A percentile compares a stretch with the other conserved stretches of the same genome.
These are phyloP conservation scores for Lepidurus couesii DNA, from an alignment of 1,140 invertebrate genomes.

Conservation along the genomic window DNA sequence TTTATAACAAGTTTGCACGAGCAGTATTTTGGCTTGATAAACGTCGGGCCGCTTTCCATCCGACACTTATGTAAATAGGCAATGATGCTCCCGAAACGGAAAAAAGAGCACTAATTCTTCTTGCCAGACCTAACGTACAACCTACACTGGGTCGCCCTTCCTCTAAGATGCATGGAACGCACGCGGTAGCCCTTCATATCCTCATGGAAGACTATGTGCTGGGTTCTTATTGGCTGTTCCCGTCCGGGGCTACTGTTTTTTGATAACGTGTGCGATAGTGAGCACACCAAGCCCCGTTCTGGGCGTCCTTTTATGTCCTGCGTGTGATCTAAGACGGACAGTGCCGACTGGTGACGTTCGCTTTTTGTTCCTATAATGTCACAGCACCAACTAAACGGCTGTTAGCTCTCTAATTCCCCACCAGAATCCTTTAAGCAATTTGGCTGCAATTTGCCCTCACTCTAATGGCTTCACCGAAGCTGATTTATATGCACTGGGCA, in stretches of 20 bases:
- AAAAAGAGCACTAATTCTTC: neutral
- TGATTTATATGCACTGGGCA: too few species aligned
- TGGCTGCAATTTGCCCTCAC: neutral
- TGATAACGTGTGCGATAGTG: neutral
- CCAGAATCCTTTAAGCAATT: neutral
- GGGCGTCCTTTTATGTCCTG: neutral
- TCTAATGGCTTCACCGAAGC: too few species aligned
- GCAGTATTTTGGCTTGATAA: too few species aligned
- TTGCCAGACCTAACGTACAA: neutral
- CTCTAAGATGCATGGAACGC: neutral
- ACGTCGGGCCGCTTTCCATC: too few species aligned
- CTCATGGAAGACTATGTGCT: conserved; percentile 10
- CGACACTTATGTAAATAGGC: too few species aligned
- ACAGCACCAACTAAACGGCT: neutral
- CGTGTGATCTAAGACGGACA: conserved; percentile 1
- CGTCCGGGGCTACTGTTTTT: neutral
- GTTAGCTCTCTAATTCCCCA: neutral
- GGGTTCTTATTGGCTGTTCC: conserved; percentile 2
- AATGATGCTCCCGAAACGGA: neutral
- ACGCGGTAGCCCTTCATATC: conserved; percentile 12
- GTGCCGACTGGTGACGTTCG: neutral
- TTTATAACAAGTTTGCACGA: too few species aligned
- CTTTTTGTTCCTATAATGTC: neutral
- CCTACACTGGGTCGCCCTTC: neutral
- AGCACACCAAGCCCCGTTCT: neutral